Evolutionary conservation across 2,888 invertebrate species (phyloP), one percentile per base, ranked within the genome.

Genomic region (Drosophila nigricruria): DNA sequence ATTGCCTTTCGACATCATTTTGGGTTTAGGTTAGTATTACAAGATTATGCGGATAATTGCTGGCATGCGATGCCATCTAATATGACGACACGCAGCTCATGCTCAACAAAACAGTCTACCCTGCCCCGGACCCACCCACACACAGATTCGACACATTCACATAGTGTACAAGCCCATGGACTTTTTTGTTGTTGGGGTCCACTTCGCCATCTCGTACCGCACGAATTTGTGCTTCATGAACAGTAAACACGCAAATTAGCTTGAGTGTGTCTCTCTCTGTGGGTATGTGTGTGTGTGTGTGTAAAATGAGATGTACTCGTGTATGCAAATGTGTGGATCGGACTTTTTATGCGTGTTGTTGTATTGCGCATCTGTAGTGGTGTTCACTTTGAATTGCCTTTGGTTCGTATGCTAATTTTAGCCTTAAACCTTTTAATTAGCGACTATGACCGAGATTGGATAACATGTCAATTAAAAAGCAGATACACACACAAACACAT

Each of bases 361-460:
- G 43, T 49, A 27, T 20, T 38, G 3, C 69, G 79, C 63, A 66
- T 63, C 43, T 68, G 82, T 67, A 42, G 57, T 65, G 58, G 71
- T 72, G 65, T 62, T 81, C 80, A 61, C 27, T 71, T 73, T 62
- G 71, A 80, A 78, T 78, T 78, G 66, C 65, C 70, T 59, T 76
- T 79, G 76, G 66, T 67, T 62, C 66, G 70, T 85, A 87, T 87
- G 86, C 90, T 85, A 87, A 87, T 87, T 85, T 89, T 79, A 82
- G 82, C 86, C 88, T 81, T 89, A 89, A 87, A 85, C 86, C 88
- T 89, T 87, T 89, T 87, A 87, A 87, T 87, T 87, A 87, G 86
- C 77, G 81, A 88, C 89, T 88, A 54, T 85, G 86, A 82, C 86
- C 86, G 86, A 87, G 90, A 89, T 87, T 87, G 73, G 62, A 67